phyloP scores from a whole-genome alignment of 2,888 invertebrate genomes.

The Papilio elwesi region DNA sequence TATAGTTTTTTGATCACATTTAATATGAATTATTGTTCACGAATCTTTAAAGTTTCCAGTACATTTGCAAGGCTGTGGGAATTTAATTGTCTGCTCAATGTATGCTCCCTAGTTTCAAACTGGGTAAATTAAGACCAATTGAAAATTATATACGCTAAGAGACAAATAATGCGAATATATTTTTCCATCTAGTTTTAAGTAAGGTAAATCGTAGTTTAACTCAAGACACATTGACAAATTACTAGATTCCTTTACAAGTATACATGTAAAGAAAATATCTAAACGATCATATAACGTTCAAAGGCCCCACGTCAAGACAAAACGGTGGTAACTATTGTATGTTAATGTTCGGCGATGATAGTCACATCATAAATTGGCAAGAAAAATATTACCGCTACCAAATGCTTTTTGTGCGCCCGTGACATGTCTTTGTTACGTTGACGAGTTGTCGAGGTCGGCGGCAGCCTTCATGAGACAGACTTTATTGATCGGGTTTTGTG shows the following conservation, averaged over 20 bases:
- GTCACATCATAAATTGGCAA: slow-evolving; percentile 40
- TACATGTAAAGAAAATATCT: not conserved
- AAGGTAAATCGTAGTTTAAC: not conserved
- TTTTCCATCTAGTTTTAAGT: too few species aligned
- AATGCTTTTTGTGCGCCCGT: slow-evolving; percentile 32
- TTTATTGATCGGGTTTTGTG: slow-evolving; percentile 2
- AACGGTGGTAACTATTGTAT: slow-evolving; percentile 35
- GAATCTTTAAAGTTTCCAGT: not conserved
- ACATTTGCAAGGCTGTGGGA: too few species aligned
- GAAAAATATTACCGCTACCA: slow-evolving; percentile 32
- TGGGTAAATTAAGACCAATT: too few species aligned
- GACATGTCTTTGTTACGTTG: slow-evolving; percentile 31
- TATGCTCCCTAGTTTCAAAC: too few species aligned
- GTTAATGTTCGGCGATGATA: slow-evolving; percentile 35
- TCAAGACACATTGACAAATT: not conserved
- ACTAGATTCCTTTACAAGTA: not conserved
- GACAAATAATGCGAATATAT: too few species aligned
- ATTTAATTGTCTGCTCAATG: too few species aligned
- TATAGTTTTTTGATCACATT: not conserved
- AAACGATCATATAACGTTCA: slow-evolving; percentile 19
- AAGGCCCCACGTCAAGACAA: slow-evolving; percentile 23
- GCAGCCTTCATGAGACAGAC: slow-evolving; percentile 16
- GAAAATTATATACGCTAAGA: too few species aligned
- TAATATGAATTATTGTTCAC: not conserved
- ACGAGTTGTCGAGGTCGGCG: slow-evolving; percentile 33